Conservation (phyloP, 2,888 invertebrate genomes). For the Erebia epiphron region DNA sequence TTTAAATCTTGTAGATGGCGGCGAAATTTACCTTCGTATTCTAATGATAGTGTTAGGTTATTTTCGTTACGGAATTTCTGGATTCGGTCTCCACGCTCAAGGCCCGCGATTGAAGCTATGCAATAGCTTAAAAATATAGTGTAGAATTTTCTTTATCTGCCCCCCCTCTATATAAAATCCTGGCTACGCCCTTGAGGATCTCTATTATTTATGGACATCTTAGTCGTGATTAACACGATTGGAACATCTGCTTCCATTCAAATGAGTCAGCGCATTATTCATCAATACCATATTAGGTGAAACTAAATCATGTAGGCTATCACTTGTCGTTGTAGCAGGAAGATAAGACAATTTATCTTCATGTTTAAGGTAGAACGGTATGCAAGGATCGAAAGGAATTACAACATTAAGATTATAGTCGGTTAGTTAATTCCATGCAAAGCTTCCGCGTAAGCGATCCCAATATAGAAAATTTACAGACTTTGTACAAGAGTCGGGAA, state of each 20-base stretch:
- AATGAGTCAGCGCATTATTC: constrained; percentile 31
- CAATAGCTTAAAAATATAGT: too few species aligned
- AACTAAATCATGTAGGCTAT: constrained; percentile 35
- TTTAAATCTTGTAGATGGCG: too few species aligned
- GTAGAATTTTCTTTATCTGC: too few species aligned
- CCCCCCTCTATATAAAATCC: too few species aligned
- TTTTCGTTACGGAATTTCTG: too few species aligned
- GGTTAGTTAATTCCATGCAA: constrained; percentile 44
- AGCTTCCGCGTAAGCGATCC: constrained; percentile 51
- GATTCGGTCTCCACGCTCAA: too few species aligned
- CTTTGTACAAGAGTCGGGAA: constrained; percentile 54
- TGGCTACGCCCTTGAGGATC: too few species aligned
- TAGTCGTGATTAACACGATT: constrained; percentile 17
- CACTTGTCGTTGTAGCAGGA: constrained; percentile 38
- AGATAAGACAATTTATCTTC: constrained; percentile 38
- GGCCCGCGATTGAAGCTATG: too few species aligned
- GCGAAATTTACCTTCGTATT: too few species aligned
- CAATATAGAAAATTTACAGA: constrained; percentile 55
- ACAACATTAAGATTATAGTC: constrained; percentile 39
- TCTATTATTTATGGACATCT: neutral
- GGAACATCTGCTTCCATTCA: constrained; percentile 28
- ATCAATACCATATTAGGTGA: constrained; percentile 30
- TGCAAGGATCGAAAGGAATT: constrained; percentile 44
- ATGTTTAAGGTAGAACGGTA: constrained; percentile 40
- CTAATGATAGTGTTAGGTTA: too few species aligned